phyloP scores from a whole-genome alignment of 1,140 invertebrate genomes.

The Drosophila burlai region DNA sequence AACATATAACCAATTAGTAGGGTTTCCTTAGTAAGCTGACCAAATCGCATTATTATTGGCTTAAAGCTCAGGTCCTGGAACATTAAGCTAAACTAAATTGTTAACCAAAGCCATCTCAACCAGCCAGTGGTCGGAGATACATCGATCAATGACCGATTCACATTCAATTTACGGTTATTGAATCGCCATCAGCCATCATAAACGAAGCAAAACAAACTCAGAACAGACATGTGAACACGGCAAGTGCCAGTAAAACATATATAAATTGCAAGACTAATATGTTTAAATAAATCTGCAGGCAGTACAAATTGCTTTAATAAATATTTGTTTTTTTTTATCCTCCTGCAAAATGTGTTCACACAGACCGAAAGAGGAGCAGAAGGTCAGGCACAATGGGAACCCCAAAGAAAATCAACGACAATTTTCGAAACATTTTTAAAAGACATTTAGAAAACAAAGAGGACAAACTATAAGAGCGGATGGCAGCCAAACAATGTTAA shows the following conservation, averaged over 20 bases:
- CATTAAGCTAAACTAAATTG: constrained; percentile 14
- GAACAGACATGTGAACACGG: constrained; percentile 5
- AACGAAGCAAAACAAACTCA: constrained; percentile 24
- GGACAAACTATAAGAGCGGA: constrained; percentile 24
- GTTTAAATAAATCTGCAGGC: constrained; percentile 67
- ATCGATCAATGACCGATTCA: constrained; percentile 40
- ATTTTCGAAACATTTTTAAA: constrained; percentile 76
- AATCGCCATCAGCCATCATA: constrained; percentile 16
- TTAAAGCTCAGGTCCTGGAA: background rate
- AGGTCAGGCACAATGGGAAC: constrained; percentile 17
- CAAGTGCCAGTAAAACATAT: constrained; percentile 27
- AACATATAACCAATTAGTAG: background rate
- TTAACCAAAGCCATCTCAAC: constrained; percentile 2
- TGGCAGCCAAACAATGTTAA: constrained; percentile 59
- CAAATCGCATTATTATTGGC: constrained; percentile 12
- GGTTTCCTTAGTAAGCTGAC: background rate
- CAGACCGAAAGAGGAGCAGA: constrained; percentile 26
- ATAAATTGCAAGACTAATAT: constrained; percentile 76
- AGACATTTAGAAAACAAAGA: constrained; percentile 76
- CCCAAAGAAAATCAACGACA: constrained; percentile 62
- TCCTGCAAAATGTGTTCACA: constrained; percentile 62
- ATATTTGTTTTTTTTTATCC: constrained; percentile 44
- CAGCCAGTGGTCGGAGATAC: constrained; percentile 4
- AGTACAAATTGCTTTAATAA: constrained; percentile 80
- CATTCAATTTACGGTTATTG: constrained; percentile 39